Base-by-base conservation (phyloP, 2,888 invertebrate species). In the Monopis laevigella region DNA sequence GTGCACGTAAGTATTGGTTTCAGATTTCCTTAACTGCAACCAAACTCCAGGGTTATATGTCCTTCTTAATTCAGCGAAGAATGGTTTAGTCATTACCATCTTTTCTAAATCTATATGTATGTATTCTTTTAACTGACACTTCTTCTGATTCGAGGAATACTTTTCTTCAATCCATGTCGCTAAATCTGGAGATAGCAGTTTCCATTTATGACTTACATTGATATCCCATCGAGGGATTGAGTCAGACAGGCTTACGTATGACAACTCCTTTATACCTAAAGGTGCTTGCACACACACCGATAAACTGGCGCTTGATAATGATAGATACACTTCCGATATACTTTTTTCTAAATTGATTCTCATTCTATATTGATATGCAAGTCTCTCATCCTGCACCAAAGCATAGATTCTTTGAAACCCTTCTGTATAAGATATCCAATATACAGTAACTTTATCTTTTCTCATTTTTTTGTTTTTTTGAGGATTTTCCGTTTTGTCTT, bases 81-180 rank as follows among this genome's bases (percentile, higher is more conserved):
- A 92, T 1, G 93, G 93, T 60, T 91, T 91, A 0, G 89, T 87
- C 90, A 93, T 92, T 52, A 89, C 89, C 92, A 93, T 92, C 62
- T 89, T 90, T 39, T 86, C 86, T 49, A 93, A 84, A 59, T 93
- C 92, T 42, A 92, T 88, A 80, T 92, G 73, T 6, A 92, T 85
- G 59, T 88, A 89, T 58, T 92, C 90, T 58, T 90, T 90, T 32
- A 92, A 65, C 50, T 89, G 88, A 39, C 90, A 90, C 54, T 86
- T 87, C 52, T 86, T 86, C 49, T 86, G 84, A 10, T 88, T 87
- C 17, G 84, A 82, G 51, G 82, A 82, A 71, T 88, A 92, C 55
- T 90, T 89, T 48, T 92, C 90, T 61, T 93, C 93, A 35, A 92
- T 78, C 92, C 92, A 92, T 0, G 90, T 85, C 2, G 89, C 88